Conservation (phyloP, 1,140 invertebrate species). For the Neocloeon triangulifer region DNA sequence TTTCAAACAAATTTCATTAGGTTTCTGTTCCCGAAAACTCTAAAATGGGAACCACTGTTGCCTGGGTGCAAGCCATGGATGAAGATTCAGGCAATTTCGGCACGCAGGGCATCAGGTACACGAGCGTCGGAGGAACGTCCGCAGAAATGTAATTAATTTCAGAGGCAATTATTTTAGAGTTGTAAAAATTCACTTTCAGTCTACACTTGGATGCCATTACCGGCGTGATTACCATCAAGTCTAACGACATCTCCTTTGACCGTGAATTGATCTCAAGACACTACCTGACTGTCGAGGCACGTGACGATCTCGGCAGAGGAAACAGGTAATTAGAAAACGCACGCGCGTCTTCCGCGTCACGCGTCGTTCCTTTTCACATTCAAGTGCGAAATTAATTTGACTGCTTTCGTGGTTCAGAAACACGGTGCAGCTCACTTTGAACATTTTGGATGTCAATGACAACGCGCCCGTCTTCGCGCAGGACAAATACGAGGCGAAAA, state of each 20-base stretch:
- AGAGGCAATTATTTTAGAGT: no score
- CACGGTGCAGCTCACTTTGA: slow-evolving; percentile 63
- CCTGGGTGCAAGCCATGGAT: slow-evolving; percentile 60
- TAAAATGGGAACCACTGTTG: slow-evolving; percentile 52
- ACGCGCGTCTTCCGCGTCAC: no score
- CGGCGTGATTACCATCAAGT: slow-evolving; percentile 61
- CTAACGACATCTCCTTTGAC: slow-evolving; percentile 55
- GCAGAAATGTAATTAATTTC: slow-evolving; percentile 50
- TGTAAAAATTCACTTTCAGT: slow-evolving; percentile 26
- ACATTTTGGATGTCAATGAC: slow-evolving; percentile 74
- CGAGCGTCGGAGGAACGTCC: slow-evolving; percentile 51
- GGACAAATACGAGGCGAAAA: slow-evolving; percentile 56
- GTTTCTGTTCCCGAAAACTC: slow-evolving; percentile 65
- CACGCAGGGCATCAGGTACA: slow-evolving; percentile 69
- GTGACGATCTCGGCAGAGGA: slow-evolving; percentile 66
- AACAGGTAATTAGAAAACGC: slow-evolving; percentile 45
- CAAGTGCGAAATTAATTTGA: no score
- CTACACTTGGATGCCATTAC: slow-evolving; percentile 56
- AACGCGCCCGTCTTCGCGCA: slow-evolving; percentile 64
- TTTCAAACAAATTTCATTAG: slow-evolving; percentile 6
- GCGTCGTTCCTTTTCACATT: no score
- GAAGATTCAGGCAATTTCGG: slow-evolving; percentile 68
- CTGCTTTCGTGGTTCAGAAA: slow-evolving; percentile 27
- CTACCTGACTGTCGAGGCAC: slow-evolving; percentile 76
- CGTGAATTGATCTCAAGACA: slow-evolving; percentile 65